phyloP scores from a whole-genome alignment of 2,888 invertebrate species.

The Heliothis peltigera region DNA sequence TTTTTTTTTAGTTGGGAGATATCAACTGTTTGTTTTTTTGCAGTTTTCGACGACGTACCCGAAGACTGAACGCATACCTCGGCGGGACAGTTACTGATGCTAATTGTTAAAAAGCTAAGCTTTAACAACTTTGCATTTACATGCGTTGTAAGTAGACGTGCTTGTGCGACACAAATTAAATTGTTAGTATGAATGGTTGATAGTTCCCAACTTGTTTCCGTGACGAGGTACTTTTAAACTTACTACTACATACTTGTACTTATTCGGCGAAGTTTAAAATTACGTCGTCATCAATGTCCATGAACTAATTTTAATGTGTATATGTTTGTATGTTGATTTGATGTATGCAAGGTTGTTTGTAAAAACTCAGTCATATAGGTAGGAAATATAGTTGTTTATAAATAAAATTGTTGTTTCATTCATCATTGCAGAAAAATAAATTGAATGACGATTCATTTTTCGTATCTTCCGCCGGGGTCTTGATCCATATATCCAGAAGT shows the following conservation, averaged over 20 bases:
- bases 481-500: constrained; percentile 78
- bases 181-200: constrained; percentile 56
- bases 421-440: constrained; percentile 54
- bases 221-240: constrained; percentile 48
- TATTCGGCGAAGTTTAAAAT: constrained; percentile 55
- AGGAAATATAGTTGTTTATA: constrained; percentile 85
- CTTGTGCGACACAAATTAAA: constrained; percentile 42
- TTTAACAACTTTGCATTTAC: constrained; percentile 53
- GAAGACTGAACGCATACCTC: constrained; percentile 55
- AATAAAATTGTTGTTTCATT: constrained; percentile 72
- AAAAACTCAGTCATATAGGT: constrained; percentile 78
- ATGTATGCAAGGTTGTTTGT: constrained; percentile 69
- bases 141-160: constrained; percentile 55
- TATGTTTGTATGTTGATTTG: constrained; percentile 70
- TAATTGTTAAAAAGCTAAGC: constrained; percentile 53
- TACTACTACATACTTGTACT: constrained; percentile 28
- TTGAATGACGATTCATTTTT: constrained; percentile 53
- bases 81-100: constrained; percentile 45
- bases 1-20: constrained; percentile 42
- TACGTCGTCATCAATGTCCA: constrained; percentile 63
- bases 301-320: constrained; percentile 74
- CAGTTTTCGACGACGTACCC: constrained; percentile 52
- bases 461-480: constrained; percentile 48
- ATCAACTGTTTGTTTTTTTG: constrained; percentile 52
- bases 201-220: constrained; percentile 52